Conservation (phyloP, 2,113 vertebrate genomes). For the Strigops habroptila region DNA sequence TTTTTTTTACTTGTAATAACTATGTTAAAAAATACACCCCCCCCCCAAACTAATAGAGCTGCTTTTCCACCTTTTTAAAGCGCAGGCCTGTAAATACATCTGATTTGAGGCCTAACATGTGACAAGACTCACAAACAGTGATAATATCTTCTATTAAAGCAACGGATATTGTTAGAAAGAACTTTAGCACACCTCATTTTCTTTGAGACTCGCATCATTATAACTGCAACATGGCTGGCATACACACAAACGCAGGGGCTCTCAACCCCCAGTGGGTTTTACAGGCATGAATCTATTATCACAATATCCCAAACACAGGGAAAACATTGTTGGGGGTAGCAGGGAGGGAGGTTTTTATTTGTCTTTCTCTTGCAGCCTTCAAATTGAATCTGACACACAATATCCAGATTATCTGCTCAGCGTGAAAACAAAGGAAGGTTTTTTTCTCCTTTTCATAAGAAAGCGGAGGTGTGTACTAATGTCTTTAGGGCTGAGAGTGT, state of each 20-base stretch:
- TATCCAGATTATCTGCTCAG: conserved; percentile 56
- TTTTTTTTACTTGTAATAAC: background rate
- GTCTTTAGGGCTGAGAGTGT: background rate
- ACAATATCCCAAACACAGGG: background rate
- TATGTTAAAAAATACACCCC: background rate
- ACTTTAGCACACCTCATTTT: conserved; percentile 29
- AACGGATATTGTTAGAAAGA: conserved; percentile 46
- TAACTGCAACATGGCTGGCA: background rate
- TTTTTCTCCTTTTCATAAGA: background rate
- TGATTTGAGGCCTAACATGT: background rate
- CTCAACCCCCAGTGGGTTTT: background rate
- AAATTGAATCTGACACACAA: conserved; percentile 46
- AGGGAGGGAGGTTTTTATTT: conserved; percentile 9
- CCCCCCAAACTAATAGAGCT: background rate
- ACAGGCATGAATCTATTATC: conserved; percentile 25
- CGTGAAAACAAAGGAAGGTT: conserved; percentile 28
- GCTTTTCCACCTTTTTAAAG: background rate
- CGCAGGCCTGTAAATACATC: background rate
- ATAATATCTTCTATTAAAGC: conserved; percentile 54
- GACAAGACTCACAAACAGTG: conserved; percentile 15
- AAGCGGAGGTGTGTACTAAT: background rate
- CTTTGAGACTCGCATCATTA: background rate
- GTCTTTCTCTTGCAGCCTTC: conserved; percentile 9
- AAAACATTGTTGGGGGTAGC: background rate
- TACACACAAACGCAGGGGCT: background rate